Conservation (phyloP, 1,140 invertebrate species). For the Papilio polytes region DNA sequence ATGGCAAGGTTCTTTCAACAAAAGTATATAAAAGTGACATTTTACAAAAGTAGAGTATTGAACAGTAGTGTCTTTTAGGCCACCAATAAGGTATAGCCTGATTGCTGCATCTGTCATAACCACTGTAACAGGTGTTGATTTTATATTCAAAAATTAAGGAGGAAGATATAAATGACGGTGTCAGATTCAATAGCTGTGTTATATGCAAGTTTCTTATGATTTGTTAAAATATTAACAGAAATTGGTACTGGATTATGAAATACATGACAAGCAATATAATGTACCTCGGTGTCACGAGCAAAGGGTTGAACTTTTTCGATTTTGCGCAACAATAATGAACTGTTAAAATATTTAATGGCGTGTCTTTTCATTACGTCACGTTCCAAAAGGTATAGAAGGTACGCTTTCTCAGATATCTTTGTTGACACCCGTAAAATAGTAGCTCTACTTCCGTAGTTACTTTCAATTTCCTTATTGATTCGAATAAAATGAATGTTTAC, state of each 20-base stretch:
- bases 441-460: slow-evolving; percentile 15
- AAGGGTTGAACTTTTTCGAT: slow-evolving; percentile 1
- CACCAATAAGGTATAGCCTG: neutral
- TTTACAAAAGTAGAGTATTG: neutral
- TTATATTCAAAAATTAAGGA: too few species aligned
- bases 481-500: slow-evolving; percentile 1
- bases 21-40: neutral
- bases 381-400: slow-evolving; percentile 20
- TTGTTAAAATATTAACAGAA: neutral
- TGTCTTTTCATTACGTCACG: slow-evolving; percentile 12
- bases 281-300: neutral
- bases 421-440: slow-evolving; percentile 20
- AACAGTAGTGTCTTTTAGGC: neutral
- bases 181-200: too few species aligned
- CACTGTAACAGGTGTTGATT: neutral
- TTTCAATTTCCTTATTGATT: slow-evolving; percentile 28
- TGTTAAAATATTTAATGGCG: neutral
- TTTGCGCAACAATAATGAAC: slow-evolving; percentile 1
- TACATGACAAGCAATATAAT: neutral
- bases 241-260: neutral
- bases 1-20: slow-evolving; percentile 10
- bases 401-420: slow-evolving; percentile 26
- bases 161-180: too few species aligned
- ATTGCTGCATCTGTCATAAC: neutral
- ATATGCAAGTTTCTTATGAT: too few species aligned